Evolutionary conservation across 2,113 vertebrate species (phyloP), one percentile per base, ranked within the genome.

Genomic region (Hippolais icterina): DNA sequence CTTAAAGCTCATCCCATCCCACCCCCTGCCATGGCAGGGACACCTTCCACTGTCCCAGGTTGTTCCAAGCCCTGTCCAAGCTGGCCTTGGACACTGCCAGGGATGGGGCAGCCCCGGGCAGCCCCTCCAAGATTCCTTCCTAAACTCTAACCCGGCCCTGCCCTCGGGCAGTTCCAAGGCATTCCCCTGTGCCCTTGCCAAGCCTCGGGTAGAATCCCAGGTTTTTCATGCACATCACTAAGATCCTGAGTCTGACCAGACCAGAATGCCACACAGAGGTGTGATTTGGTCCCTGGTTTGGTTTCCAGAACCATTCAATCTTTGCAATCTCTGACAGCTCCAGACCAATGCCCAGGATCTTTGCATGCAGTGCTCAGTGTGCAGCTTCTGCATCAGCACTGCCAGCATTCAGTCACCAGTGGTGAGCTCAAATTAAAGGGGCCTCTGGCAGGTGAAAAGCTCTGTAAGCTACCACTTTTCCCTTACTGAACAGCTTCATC

Each of bases 11-110:
- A 39, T 8, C 46, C 21, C 39, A 23, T 17, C 3, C 15, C 18
- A 37, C 1, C 1, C 24, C 37, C 23, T 72, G 50, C 60, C 44
- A 14, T 3, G 23, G 21, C 33, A 66, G 37, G 44, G 33, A 39
- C n/a, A 47, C 5, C 6, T 41, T 4, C 24, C 39, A 2, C 6
- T 2, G 1, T 2, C 24, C 54, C 61, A 46, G 12, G 8, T 0
- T 66, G 52, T 7, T 54, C n/a, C 63, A 27, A 54, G 21, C n/a
- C 53, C 46, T 2, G 0, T 35, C 53, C 70, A 68, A 0, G 28
- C n/a, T 19, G 20, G 16, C 24, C 24, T 35, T 18, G 78, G n/a
- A 3, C 78, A 76, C 11, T 61, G 1, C 14, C 78, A 75, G 39
- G 39, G 24, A 29, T 35, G 39, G 46, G 15, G 12, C 37, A 81